phyloP scores from a whole-genome alignment of 2,888 invertebrate species.

The Tipula vernalis region DNA sequence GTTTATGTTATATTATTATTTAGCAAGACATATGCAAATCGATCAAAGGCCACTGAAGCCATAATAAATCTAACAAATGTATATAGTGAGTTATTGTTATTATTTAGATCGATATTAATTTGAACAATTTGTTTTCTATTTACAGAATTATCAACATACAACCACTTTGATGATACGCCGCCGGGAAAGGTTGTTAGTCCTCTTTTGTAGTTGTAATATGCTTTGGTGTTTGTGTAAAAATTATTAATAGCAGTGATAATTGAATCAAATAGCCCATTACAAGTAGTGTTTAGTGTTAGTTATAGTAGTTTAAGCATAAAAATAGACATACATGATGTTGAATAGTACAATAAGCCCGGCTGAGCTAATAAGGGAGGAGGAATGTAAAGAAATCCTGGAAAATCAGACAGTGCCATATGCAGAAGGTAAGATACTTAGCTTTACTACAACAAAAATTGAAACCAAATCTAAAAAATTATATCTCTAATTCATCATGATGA shows the following conservation, averaged over 20 bases:
- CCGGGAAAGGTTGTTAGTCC: not conserved
- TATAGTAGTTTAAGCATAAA: not conserved
- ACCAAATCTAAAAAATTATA: not conserved
- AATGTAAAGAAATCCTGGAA: not conserved
- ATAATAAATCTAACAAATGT: not conserved
- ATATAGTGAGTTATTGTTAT: not conserved
- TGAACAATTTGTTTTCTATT: not conserved
- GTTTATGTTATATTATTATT: not conserved
- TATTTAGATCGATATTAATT: not conserved
- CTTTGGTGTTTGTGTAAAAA: not conserved
- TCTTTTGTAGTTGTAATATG: not conserved
- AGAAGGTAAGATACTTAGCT: not conserved
- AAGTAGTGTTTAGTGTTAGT: not conserved
- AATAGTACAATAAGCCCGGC: not conserved
- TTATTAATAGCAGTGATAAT: not conserved
- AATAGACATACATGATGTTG: not conserved
- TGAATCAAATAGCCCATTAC: not conserved
- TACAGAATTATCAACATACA: not conserved
- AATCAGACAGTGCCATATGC: not conserved
- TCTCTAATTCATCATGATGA: not conserved
- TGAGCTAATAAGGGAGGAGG: not conserved
- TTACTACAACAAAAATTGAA: not conserved
- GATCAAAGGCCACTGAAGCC: not conserved
- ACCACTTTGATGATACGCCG: not conserved
- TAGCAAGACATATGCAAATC: not conserved